These are phyloP conservation scores for Dasypogon diadema DNA, from an alignment of 2,888 invertebrate species.

Conservation along the genomic window DNA sequence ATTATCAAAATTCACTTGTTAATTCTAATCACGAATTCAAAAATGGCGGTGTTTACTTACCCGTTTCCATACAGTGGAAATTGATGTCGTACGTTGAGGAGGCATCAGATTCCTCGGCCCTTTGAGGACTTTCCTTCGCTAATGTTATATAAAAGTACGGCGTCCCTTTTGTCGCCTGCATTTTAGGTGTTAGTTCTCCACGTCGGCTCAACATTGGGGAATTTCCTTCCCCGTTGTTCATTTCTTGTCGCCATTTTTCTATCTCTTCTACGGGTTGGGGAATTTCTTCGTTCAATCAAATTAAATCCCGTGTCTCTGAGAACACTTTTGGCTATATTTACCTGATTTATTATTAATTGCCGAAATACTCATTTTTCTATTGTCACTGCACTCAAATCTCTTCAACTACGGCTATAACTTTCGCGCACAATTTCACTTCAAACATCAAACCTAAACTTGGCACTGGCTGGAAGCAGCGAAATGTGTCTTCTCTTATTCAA, in stretches of 20 bases:
- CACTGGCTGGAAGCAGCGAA: conserved; percentile 40
- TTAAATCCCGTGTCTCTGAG: conserved; percentile 29
- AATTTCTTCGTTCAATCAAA: conserved; percentile 53
- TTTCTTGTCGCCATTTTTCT: conserved; percentile 57
- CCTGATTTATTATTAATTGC: conserved; percentile 37
- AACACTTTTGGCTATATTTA: conserved; percentile 41
- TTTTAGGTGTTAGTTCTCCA: conserved; percentile 51
- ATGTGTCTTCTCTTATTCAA: conserved; percentile 41
- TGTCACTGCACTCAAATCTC: background rate
- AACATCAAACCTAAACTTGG: conserved; percentile 14
- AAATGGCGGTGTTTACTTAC: conserved; percentile 56
- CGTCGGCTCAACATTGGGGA: conserved; percentile 55
- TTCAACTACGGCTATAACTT: background rate
- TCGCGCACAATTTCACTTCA: background rate
- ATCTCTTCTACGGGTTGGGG: conserved; percentile 58
- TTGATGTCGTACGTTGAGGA: conserved; percentile 58
- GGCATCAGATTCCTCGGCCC: conserved; percentile 56
- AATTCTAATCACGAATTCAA: conserved; percentile 37
- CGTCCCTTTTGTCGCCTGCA: conserved; percentile 53
- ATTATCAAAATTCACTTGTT: conserved; percentile 37
- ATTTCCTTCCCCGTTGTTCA: conserved; percentile 57
- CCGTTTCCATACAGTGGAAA: conserved; percentile 60
- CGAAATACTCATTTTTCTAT: conserved; percentile 39
- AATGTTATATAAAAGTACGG: conserved; percentile 51
- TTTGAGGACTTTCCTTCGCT: conserved; percentile 57